Percentiles rank a stretch among this genome's conserved stretches.
Conservation (phyloP, 2,888 invertebrate genomes). For the Neoscelio sp. region DNA sequence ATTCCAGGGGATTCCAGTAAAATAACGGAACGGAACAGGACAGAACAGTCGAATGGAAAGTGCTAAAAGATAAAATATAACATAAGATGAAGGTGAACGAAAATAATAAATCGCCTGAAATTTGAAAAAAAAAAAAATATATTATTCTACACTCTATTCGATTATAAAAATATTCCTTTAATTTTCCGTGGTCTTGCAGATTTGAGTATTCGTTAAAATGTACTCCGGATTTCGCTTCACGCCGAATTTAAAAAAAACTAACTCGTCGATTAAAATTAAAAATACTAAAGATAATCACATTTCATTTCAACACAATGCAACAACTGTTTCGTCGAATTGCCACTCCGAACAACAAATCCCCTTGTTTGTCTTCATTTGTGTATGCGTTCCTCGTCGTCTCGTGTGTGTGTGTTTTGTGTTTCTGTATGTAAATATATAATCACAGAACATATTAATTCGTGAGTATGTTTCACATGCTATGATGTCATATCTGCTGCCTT, state of each 20-base stretch:
- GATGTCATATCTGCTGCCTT: conserved; percentile 65
- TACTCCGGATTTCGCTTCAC: conserved; percentile 20
- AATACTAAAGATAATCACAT: conserved; percentile 57
- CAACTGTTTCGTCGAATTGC: neutral
- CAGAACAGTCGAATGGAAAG: neutral
- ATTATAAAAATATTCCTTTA: conserved; percentile 34
- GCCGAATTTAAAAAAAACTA: conserved; percentile 22
- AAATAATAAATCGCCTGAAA: conserved; percentile 17
- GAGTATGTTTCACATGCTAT: conserved; percentile 74
- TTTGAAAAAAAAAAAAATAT: too few species aligned
- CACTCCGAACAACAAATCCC: conserved; percentile 45
- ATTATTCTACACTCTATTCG: conserved; percentile 30
- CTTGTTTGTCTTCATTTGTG: conserved; percentile 28
- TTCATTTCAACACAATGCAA: conserved; percentile 45
- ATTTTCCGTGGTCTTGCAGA: conserved; percentile 13
- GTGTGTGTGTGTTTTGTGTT: conserved; percentile 53
- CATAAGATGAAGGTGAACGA: conserved; percentile 10
- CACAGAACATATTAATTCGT: conserved; percentile 80
- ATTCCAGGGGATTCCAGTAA: too few species aligned
- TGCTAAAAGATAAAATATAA: conserved; percentile 6
- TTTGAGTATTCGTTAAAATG: conserved; percentile 40
- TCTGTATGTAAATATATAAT: conserved; percentile 75
- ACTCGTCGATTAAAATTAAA: conserved; percentile 52
- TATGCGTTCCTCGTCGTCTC: conserved; percentile 50
- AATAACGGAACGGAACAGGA: conserved; percentile 19